These are phyloP conservation scores for Scolopax rusticola DNA, from an alignment of 2,797 vertebrate genomes.

Conservation along the genomic window DNA sequence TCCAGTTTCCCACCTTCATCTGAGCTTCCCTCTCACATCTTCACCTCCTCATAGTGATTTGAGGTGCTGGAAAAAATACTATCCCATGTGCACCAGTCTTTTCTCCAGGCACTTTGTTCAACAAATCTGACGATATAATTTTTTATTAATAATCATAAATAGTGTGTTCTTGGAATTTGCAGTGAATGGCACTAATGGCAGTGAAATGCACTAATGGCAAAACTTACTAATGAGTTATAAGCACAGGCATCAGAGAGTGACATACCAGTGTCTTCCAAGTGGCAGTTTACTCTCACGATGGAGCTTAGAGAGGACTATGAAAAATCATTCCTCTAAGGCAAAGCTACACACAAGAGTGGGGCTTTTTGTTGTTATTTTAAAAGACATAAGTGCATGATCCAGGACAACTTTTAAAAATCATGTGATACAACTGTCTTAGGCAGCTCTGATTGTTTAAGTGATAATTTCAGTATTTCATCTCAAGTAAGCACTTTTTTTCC, in stretches of 20 bases:
- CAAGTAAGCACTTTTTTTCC: background rate
- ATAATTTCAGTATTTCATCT: background rate
- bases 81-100: background rate
- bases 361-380: background rate
- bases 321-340: background rate
- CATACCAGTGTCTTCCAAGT: background rate
- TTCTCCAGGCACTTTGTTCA: background rate
- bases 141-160: background rate
- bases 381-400: background rate
- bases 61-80: background rate
- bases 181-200: background rate
- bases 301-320: background rate
- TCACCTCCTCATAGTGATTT: background rate
- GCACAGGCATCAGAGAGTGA: background rate
- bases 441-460: background rate
- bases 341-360: rapidly evolving
- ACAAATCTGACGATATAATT: background rate
- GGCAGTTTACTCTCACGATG: background rate
- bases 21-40: background rate
- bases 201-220: background rate
- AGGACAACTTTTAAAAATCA: background rate
- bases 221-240: background rate
- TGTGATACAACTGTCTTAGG: background rate
- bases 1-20: background rate
- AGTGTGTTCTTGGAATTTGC: background rate